Evolutionary conservation across 1,140 invertebrate genomes (phyloP).

Genomic region (Schlechtendalia chinensis): DNA sequence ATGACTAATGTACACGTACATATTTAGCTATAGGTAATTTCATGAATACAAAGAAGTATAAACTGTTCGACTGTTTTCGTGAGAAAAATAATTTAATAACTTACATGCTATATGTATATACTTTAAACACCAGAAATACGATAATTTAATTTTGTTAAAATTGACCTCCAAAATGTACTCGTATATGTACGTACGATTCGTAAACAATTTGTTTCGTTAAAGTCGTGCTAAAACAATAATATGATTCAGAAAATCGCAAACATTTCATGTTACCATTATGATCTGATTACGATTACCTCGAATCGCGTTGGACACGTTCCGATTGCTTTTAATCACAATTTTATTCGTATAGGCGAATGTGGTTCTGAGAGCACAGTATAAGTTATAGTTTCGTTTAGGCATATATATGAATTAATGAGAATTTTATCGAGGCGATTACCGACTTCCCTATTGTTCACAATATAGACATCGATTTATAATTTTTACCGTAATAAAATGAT

Average conservation of each 20-base stretch:
- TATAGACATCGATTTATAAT: not conserved
- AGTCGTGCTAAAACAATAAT: not conserved
- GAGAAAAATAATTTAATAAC: not conserved
- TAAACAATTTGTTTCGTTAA: not conserved
- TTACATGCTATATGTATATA: not conserved
- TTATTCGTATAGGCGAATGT: not conserved
- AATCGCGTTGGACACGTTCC: not conserved
- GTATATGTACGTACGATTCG: no score
- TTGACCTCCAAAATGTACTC: not conserved
- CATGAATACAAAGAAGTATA: not conserved
- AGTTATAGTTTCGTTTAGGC: no score
- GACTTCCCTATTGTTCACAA: not conserved
- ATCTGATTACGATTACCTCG: not conserved
- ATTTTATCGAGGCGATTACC: not conserved
- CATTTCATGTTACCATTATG: no score
- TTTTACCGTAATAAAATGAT: not conserved
- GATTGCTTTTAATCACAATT: not conserved
- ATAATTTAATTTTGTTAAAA: not conserved
- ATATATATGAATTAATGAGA: not conserved
- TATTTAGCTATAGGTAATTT: not conserved
- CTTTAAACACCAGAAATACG: not conserved
- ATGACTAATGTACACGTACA: not conserved
- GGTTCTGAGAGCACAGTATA: no score
- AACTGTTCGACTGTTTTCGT: not conserved
- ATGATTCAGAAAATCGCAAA: not conserved